phyloP scores from a whole-genome alignment of 2,113 vertebrate genomes.

The Rhodinocichla rosea region DNA sequence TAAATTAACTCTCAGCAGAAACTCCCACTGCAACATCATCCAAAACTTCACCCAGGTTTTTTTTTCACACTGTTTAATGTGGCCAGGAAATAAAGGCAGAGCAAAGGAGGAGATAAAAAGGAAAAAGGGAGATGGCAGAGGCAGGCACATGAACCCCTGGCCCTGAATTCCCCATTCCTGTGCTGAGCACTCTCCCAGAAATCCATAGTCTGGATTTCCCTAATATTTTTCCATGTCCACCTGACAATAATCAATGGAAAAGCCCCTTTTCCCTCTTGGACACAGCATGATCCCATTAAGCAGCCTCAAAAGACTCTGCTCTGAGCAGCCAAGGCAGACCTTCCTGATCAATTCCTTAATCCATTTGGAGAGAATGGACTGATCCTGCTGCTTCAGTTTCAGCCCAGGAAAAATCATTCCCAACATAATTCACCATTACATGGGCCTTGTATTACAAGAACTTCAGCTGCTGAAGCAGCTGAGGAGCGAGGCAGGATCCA shows the following conservation, averaged over 20 bases:
- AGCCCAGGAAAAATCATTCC: not conserved
- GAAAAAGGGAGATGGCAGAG: not conserved
- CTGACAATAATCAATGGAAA: not conserved
- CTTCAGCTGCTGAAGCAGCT: slow-evolving; percentile 10
- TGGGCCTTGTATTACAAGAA: slow-evolving; percentile 8
- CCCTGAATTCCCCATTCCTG: not conserved
- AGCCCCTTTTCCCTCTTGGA: not conserved
- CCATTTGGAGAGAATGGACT: not conserved
- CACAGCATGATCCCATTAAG: slow-evolving; percentile 24
- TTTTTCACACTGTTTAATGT: not conserved
- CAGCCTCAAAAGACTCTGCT: slow-evolving; percentile 6
- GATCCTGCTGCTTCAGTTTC: not conserved
- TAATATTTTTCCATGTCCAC: not conserved
- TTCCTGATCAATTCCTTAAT: slow-evolving; percentile 56
- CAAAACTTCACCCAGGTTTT: not conserved
- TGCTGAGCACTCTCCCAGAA: not conserved
- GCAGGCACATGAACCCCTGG: not conserved
- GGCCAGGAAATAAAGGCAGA: not conserved
- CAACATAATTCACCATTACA: slow-evolving; percentile 42
- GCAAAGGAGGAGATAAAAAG: not conserved
- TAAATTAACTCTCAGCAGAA: not conserved
- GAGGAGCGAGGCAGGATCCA: not conserved
- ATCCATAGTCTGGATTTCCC: not conserved
- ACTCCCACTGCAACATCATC: not conserved
- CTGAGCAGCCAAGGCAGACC: not conserved